Conservation (phyloP, 2,888 invertebrate genomes). For the Glyphotaelius pellucidus region DNA sequence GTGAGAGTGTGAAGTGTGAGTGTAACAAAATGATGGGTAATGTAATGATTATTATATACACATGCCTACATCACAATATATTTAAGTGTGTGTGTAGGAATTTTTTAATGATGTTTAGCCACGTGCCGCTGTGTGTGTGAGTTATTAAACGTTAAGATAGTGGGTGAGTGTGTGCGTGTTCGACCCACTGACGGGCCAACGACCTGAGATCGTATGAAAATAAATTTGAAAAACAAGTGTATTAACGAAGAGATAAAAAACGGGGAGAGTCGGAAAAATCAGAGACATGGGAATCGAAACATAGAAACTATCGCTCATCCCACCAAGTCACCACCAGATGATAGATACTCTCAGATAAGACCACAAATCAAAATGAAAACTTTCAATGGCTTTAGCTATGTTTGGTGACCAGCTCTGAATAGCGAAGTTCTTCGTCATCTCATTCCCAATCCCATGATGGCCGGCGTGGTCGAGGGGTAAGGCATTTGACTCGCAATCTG, state of each 20-base stretch:
- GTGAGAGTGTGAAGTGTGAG: constrained; percentile 17
- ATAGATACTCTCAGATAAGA: background rate
- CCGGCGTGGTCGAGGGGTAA: too few species aligned
- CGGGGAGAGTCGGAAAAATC: constrained; percentile 26
- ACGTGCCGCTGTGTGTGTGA: constrained; percentile 31
- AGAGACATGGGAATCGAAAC: constrained; percentile 22
- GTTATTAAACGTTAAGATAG: constrained; percentile 49
- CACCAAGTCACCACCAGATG: background rate
- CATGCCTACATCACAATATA: background rate
- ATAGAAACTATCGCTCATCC: background rate
- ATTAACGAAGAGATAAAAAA: constrained; percentile 44
- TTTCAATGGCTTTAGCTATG: too few species aligned
- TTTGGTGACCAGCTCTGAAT: background rate
- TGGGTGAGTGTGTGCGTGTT: constrained; percentile 49
- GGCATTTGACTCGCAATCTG: too few species aligned
- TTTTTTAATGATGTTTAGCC: constrained; percentile 33
- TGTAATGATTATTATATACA: background rate
- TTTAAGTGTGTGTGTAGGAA: background rate
- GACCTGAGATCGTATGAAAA: constrained; percentile 58
- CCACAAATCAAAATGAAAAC: background rate
- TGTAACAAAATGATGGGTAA: background rate
- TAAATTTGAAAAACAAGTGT: constrained; percentile 61
- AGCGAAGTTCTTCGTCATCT: background rate
- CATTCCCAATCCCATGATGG: background rate
- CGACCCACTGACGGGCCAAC: constrained; percentile 62